phyloP scores from a whole-genome alignment of 2,797 vertebrate genomes.

The Stomatorhinus walkeri region DNA sequence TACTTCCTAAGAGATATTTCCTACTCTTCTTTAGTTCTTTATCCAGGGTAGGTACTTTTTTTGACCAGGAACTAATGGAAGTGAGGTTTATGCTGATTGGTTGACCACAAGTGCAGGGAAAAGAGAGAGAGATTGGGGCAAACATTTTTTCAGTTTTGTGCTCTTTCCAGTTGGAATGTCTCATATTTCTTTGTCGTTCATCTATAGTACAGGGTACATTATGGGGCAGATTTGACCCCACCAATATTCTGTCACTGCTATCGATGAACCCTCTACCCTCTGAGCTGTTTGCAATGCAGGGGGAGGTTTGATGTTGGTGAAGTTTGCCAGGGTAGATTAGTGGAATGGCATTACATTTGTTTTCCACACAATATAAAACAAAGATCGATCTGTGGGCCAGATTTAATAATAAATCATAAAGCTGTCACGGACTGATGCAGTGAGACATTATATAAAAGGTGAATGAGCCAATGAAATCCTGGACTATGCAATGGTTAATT shows the following conservation, averaged over 20 bases:
- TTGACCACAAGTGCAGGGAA: neutral
- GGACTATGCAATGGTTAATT: neutral
- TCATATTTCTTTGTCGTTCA: neutral
- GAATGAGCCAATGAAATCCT: neutral
- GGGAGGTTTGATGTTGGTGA: neutral
- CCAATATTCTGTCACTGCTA: neutral
- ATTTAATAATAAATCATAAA: neutral
- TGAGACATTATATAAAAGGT: neutral
- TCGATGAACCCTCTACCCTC: neutral
- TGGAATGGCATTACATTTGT: neutral
- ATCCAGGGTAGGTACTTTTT: neutral
- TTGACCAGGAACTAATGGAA: neutral
- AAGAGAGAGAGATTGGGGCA: neutral
- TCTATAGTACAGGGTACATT: neutral
- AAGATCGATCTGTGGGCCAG: neutral
- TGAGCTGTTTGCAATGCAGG: neutral
- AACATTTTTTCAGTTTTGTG: neutral
- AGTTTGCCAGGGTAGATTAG: neutral
- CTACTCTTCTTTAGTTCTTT: neutral
- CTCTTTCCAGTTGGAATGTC: neutral
- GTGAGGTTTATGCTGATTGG: neutral
- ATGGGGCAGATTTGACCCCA: neutral
- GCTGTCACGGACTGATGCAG: neutral
- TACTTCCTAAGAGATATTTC: neutral
- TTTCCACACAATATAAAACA: neutral